Conservation (phyloP, 2,888 invertebrate genomes). For the Sinelater perroti region DNA sequence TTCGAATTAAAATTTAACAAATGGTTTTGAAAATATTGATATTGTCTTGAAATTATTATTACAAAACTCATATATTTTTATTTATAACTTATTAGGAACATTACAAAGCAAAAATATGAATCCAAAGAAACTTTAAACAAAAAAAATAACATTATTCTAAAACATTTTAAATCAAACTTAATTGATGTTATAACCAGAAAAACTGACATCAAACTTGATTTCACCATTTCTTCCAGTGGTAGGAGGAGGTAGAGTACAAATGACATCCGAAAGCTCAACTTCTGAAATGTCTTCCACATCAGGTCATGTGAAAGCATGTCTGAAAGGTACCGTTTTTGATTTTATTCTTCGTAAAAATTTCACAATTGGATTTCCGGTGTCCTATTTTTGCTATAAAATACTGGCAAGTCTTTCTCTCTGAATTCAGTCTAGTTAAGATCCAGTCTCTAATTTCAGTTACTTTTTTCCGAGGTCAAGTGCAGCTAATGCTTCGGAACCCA, state of each 20-base stretch:
- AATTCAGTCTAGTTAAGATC: slow-evolving; percentile 6
- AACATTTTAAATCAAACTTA: neutral
- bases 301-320: slow-evolving; percentile 14
- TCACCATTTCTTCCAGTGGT: neutral
- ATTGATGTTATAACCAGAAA: slow-evolving; percentile 1
- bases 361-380: slow-evolving; percentile 15
- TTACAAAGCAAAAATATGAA: too few relatives aligned
- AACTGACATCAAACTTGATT: slow-evolving; percentile 5
- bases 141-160: neutral
- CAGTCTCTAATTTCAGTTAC: slow-evolving; percentile 11
- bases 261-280: slow-evolving; percentile 3
- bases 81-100: too few relatives aligned
- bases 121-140: too few relatives aligned
- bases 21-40: too few relatives aligned
- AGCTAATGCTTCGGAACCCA: neutral
- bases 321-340: neutral
- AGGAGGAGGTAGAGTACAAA: slow-evolving; percentile 5
- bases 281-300: slow-evolving; percentile 15
- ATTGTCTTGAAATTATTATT: too few relatives aligned
- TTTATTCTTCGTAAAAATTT: slow-evolving; percentile 16
- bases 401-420: slow-evolving; percentile 16
- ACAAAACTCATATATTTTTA: too few relatives aligned
- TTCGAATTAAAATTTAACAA: too few relatives aligned
- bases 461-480: slow-evolving; percentile 3
- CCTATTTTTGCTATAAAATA: slow-evolving; percentile 19